These are phyloP conservation scores for Xanthorhoe designata DNA, from an alignment of 2,888 invertebrate species.

Conservation along the genomic window DNA sequence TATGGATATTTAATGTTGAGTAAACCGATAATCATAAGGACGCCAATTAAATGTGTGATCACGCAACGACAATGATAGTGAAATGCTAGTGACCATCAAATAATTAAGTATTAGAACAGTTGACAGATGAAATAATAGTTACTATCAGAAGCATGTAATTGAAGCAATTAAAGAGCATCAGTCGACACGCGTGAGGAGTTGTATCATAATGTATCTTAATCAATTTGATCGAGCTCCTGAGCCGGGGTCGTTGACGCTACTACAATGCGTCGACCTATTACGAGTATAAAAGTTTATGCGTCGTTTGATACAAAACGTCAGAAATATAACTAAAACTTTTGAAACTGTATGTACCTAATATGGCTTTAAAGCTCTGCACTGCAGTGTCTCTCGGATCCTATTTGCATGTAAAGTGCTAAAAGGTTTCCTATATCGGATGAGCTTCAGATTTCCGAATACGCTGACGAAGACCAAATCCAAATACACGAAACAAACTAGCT, in stretches of 20 bases:
- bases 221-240: constrained; percentile 73
- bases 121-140: constrained; percentile 6
- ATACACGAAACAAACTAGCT: not conserved
- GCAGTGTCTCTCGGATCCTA: not conserved
- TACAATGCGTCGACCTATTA: constrained; percentile 31
- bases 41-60: constrained; percentile 6
- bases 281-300: constrained; percentile 16
- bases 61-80: constrained; percentile 12
- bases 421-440: constrained; percentile 3
- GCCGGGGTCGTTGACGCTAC: constrained; percentile 65
- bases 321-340: constrained; percentile 3
- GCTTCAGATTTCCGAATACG: not conserved
- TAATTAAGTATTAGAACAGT: not conserved
- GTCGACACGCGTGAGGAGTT: constrained; percentile 63
- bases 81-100: constrained; percentile 3
- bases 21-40: not conserved
- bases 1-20: not conserved
- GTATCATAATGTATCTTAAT: constrained; percentile 76
- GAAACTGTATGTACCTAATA: not conserved
- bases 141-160: constrained; percentile 57
- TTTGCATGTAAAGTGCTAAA: constrained; percentile 8
- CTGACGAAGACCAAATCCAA: not conserved
- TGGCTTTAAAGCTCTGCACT: not conserved
- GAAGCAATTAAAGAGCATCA: constrained; percentile 77
- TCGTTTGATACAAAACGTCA: constrained; percentile 22